These are phyloP conservation scores for Ellobius talpinus DNA, from an alignment of 2,113 vertebrate species.

Conservation along the genomic window DNA sequence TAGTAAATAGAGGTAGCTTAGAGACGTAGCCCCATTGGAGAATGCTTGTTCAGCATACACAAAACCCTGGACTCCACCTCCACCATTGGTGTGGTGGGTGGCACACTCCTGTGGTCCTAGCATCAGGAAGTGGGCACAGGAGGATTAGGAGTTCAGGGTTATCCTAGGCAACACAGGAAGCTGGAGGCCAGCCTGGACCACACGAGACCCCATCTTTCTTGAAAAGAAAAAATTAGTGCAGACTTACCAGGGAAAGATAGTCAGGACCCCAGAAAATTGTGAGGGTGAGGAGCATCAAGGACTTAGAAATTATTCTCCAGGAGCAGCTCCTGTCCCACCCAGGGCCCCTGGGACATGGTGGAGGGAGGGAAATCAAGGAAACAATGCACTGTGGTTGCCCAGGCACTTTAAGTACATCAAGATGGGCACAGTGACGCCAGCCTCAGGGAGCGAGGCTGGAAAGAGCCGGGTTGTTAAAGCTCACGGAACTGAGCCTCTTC, in stretches of 20 bases:
- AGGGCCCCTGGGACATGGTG: not conserved
- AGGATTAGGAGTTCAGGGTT: not conserved
- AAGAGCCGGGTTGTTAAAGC: constrained; percentile 60
- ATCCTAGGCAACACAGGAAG: not conserved
- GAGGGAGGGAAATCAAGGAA: not conserved
- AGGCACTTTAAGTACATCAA: constrained; percentile 53
- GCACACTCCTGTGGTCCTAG: not conserved
- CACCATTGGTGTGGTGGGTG: not conserved
- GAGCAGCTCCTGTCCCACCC: not conserved
- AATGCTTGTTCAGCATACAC: not conserved
- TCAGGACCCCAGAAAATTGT: not conserved
- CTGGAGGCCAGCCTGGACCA: not conserved
- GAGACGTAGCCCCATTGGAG: no score
- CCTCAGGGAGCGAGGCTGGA: constrained; percentile 21
- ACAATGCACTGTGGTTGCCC: not conserved
- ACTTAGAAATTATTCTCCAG: not conserved
- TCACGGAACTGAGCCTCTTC: constrained; percentile 65
- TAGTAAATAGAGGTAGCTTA: no score
- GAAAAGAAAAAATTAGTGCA: not conserved
- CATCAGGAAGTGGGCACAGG: not conserved
- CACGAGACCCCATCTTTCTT: not conserved
- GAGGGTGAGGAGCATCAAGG: not conserved
- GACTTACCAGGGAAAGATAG: not conserved
- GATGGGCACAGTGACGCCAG: constrained; percentile 52
- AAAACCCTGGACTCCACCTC: not conserved